Evolutionary conservation across 1,140 invertebrate species (phyloP).

Genomic region (Nasonia vitripennis): DNA sequence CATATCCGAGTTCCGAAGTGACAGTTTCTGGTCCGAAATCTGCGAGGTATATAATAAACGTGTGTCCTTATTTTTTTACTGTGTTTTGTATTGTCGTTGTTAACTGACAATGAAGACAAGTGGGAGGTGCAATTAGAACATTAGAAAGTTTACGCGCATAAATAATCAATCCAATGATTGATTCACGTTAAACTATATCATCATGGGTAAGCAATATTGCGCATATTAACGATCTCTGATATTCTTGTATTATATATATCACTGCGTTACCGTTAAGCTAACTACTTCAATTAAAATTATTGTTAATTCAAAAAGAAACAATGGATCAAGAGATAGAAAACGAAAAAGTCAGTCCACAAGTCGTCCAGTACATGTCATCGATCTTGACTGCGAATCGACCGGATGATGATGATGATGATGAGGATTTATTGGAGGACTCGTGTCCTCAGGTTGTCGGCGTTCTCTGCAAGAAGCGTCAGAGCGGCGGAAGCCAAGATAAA

Average conservation of each 20-base stretch:
- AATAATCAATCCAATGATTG: too few species aligned
- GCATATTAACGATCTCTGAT: too few species aligned
- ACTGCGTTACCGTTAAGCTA: too few species aligned
- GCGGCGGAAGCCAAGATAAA: constrained; percentile 19
- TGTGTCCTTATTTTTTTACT: neutral
- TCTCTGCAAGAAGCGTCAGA: constrained; percentile 33
- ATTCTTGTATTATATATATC: too few species aligned
- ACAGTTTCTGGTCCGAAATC: neutral
- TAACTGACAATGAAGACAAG: too few species aligned
- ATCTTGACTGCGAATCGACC: neutral
- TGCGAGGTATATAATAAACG: neutral
- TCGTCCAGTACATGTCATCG: neutral
- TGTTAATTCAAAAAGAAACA: neutral
- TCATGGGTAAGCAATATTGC: too few species aligned
- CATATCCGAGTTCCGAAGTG: neutral
- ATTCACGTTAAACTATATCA: too few species aligned
- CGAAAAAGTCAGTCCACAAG: neutral
- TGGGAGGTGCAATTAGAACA: too few species aligned
- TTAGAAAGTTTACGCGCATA: too few species aligned
- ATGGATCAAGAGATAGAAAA: neutral
- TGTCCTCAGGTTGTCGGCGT: constrained; percentile 47
- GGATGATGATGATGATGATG: constrained; percentile 1
- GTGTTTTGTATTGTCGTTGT: neutral
- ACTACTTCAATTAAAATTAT: too few species aligned
- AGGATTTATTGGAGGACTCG: neutral